Percentiles rank a stretch among this genome's conserved stretches.
These are phyloP conservation scores for Melanophora roralis DNA, from an alignment of 2,888 invertebrate genomes.

Conservation along the genomic window DNA sequence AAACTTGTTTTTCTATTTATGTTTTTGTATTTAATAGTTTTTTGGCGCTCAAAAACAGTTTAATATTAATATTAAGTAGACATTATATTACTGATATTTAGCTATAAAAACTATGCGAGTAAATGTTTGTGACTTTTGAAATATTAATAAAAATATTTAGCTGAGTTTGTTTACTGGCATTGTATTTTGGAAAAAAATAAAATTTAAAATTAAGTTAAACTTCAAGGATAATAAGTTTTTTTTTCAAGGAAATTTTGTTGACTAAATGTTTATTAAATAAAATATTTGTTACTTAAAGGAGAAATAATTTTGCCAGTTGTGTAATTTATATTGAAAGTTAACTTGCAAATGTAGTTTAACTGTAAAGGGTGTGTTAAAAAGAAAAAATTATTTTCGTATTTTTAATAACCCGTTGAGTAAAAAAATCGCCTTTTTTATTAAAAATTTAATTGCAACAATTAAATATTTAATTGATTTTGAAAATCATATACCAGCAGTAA, in stretches of 20 bases:
- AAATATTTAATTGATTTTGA: too few species aligned
- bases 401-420: too few species aligned
- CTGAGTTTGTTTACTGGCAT: conserved; percentile 31
- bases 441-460: too few species aligned
- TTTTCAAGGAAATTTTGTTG: not conserved
- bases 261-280: not conserved
- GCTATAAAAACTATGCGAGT: not conserved
- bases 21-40: not conserved
- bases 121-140: not conserved
- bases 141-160: conserved; percentile 21
- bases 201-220: conserved; percentile 1
- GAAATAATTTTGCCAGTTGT: too few species aligned
- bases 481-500: too few species aligned
- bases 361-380: too few species aligned
- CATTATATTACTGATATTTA: too few species aligned
- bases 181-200: not conserved
- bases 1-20: conserved; percentile 4
- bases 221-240: conserved; percentile 26
- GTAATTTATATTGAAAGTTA: too few species aligned
- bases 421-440: too few species aligned
- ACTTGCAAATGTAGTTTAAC: too few species aligned
- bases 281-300: not conserved
- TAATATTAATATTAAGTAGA: conserved; percentile 26
- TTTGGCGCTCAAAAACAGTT: conserved; percentile 37
- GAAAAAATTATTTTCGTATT: too few species aligned